Evolutionary conservation across 2,797 vertebrate species (phyloP).

Genomic region (Hippoglossus hippoglossus): DNA sequence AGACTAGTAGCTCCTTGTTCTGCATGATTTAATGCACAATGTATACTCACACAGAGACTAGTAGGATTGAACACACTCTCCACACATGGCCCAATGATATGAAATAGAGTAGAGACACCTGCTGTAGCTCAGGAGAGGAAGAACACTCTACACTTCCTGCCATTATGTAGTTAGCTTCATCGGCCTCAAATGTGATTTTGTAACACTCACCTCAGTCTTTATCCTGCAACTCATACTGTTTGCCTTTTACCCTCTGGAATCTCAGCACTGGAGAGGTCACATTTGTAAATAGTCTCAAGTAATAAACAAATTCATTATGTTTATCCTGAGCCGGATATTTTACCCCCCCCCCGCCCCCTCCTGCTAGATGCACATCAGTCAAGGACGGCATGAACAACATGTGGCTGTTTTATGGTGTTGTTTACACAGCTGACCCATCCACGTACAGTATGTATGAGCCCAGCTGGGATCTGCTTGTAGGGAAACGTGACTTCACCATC

Average conservation of each 20-base stretch:
- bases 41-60: constrained; percentile 12
- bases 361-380: background rate
- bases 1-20: constrained; percentile 14
- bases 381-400: background rate
- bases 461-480: background rate
- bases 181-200: constrained; percentile 26
- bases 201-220: constrained; percentile 21
- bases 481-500: constrained; percentile 6
- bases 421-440: constrained; percentile 20
- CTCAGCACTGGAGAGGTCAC: background rate
- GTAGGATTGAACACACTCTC: background rate
- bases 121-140: constrained; percentile 8
- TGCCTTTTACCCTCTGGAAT: background rate
- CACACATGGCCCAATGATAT: constrained; percentile 7
- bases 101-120: background rate
- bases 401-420: constrained; percentile 43
- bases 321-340: background rate
- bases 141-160: constrained; percentile 37
- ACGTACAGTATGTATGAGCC: constrained; percentile 6
- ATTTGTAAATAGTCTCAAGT: background rate
- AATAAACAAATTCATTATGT: constrained; percentile 17
- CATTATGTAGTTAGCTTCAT: constrained; percentile 37
- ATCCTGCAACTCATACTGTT: background rate
- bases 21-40: constrained; percentile 17
- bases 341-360: background rate